Base-by-base conservation (phyloP, 37 sponge, comb jelly and placozoan species). In the Ianthella basta region DNA sequence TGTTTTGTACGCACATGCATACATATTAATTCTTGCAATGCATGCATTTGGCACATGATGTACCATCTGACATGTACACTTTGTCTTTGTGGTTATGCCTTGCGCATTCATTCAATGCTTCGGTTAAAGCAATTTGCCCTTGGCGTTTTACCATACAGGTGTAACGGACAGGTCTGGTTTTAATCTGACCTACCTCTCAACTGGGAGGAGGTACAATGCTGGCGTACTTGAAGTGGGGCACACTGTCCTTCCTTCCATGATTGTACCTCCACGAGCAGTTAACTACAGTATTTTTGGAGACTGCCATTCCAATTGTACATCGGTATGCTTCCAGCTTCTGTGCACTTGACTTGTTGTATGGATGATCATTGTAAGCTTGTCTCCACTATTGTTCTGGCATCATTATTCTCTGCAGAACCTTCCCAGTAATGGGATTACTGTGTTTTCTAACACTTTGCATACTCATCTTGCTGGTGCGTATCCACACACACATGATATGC, bases 151-250 rank as follows among this genome's bases (percentile, higher is more conserved):
- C 12, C 5, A 25, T 34, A 10, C 16, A 84, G 84, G 84, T 66
- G 73, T 72, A 21, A 54, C 8, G 25, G 84, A 84, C 30, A 66
- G 59, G 69, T 84, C 84, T 84, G 84, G 84, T 54, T 29, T 84
- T n/a, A n/a, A 44, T 6, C 10, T 84, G 56, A 55, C 72, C 57
- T 84, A 84, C 59, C 37, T 44, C n/a, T 24, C 32, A 13, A 41
- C 78, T 40, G 37, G 37, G 21, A 1, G 78, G 78, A 75, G 10
- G 78, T 70, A 84, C 34, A 36, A 84, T 70, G 55, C 84, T 55
- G 84, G 84, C 3, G 41, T 60, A 56, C 59, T 84, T 21, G 29
- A 32, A 19, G 59, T 84, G 12, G 84, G 84, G 14, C 73, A 69
- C 32, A 33, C 4, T 41, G 84, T 84, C 2, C 69, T 35, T 54